A percentile compares a stretch with the other conserved stretches of the same genome.
Conservation (phyloP, 2,888 invertebrate genomes). For the Eupithecia subumbrata region DNA sequence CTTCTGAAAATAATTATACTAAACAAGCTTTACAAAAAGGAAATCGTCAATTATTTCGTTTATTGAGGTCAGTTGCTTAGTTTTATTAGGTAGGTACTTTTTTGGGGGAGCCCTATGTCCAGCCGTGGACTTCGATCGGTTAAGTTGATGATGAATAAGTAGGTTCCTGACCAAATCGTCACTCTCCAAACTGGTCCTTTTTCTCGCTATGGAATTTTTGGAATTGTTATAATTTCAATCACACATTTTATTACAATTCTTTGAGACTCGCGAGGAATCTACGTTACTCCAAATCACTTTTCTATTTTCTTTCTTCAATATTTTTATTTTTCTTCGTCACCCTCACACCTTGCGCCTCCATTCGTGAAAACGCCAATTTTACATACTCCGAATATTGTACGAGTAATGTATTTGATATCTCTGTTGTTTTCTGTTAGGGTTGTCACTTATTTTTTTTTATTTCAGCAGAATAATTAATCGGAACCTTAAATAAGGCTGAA, state of each 20-base stretch:
- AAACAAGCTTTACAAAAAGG: background rate
- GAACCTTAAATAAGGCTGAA: background rate
- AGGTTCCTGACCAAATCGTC: background rate
- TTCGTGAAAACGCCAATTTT: conserved; percentile 79
- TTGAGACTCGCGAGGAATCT: conserved; percentile 19
- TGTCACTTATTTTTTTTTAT: conserved; percentile 8
- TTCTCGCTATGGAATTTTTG: background rate
- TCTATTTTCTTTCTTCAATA: conserved; percentile 53
- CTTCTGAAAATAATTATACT: background rate
- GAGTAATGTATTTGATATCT: conserved; percentile 66
- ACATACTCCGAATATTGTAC: conserved; percentile 69
- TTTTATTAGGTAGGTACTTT: too few relatives aligned
- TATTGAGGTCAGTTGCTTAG: too few relatives aligned
- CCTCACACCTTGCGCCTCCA: conserved; percentile 71
- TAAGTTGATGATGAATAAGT: background rate
- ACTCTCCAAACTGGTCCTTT: background rate
- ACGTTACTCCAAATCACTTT: conserved; percentile 11
- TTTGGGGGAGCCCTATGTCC: background rate
- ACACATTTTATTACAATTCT: conserved; percentile 24
- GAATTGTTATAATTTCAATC: conserved; percentile 23
- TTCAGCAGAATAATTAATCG: background rate
- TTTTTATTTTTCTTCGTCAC: conserved; percentile 62
- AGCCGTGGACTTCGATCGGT: too few relatives aligned
- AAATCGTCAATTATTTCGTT: too few relatives aligned
- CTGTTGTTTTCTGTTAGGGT: conserved; percentile 35